Evolutionary conservation across 92 coral and sea anemone genomes (phyloP), one percentile per base, ranked within the genome.

Genomic region (Micromussa lordhowensis): DNA sequence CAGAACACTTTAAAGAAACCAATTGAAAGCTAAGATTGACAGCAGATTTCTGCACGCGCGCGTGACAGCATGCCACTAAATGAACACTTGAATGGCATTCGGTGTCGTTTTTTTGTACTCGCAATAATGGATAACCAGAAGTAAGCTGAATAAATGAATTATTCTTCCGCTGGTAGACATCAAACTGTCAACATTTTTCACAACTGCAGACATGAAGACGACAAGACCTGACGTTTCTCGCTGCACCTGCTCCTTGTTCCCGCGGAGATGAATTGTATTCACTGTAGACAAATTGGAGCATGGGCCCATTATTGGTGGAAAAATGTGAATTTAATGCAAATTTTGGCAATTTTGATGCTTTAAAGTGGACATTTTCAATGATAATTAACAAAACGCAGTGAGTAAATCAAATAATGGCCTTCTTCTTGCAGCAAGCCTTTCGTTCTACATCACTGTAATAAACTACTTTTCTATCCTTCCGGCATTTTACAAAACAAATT

Each of bases 181-280:
- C 44, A 85, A 86, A 86, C 83, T 86, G 89, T 86, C 89, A 77
- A 86, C 89, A 77, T 86, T 63, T 76, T 49, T 77, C 76, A 63
- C 30, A 61, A 68, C 66, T 84, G 57, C 89, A 86, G 89, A 86
- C 89, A 77, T 8, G 19, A 22, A 86, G 89, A 86, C 89, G 89
- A 61, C 89, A 77, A 64, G 76, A 76, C 21, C 8, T 78, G 89
- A 86, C 88, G 77, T 75, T 85, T 59, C 76, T 29, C 35, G n/a
- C 10, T 86, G 34, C 89, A 86, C 89, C 89, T 86, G 89, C 76
- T n/a, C 14, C 24, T 40, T 19, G 29, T 68, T 70, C 78, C 68
- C 70, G 38, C 55, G 36, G 80, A 58, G 80, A 13, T 4, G 12
- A 13, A 61, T 34, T 75, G 29, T 79, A 44, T 30, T 32, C 64